Evolutionary conservation across 2,888 invertebrate species (phyloP), one percentile per base, ranked within the genome.

Genomic region (Sarcophaga subvicina): DNA sequence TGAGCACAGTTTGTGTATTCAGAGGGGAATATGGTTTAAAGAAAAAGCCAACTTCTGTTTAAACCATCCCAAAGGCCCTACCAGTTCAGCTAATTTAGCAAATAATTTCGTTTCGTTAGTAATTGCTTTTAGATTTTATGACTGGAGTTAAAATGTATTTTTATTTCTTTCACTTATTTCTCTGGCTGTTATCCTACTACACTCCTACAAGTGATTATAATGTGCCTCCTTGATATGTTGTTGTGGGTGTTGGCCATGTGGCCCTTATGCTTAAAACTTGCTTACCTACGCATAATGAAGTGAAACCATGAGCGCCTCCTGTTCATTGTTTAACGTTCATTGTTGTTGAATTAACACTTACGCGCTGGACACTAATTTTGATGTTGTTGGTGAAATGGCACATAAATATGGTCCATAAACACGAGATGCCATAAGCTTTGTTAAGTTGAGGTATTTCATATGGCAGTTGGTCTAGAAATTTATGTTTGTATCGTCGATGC

Each of bases 101-200:
- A 27, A 47, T 47, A 54, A 37, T 10, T 37, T n/a, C 5, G 49
- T 73, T 69, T n/a, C 11, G 60, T 49, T 27, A 66, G 86, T 87
- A 81, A 87, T 76, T 87, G 76, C 84, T 84, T 83, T 81, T 72
- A 76, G 67, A 81, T 84, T 84, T 84, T 79, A 83, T 80, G 75
- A 54, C 54, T 54, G 54, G 8, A 54, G 17, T 54, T 14, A 54
- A 54, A 54, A 14, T 47, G 3, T 60, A 64, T 73, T 62, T 49
- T 59, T 71, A 14, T 22, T 27, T 20, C 27, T 37, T 64, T 54
- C 1, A 5, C 54, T 75, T 22, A 49, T 62, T 62, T 20, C 20
- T 25, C 22, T 45, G 70, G n/a, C n/a, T 25, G 66, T 73, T 20
- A 71, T 1, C 54, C 80, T 76, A 75, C 69, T 79, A 78, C 70